Base-by-base conservation (phyloP, 2,888 invertebrate genomes). In the Phyllotreta cruciferae region DNA sequence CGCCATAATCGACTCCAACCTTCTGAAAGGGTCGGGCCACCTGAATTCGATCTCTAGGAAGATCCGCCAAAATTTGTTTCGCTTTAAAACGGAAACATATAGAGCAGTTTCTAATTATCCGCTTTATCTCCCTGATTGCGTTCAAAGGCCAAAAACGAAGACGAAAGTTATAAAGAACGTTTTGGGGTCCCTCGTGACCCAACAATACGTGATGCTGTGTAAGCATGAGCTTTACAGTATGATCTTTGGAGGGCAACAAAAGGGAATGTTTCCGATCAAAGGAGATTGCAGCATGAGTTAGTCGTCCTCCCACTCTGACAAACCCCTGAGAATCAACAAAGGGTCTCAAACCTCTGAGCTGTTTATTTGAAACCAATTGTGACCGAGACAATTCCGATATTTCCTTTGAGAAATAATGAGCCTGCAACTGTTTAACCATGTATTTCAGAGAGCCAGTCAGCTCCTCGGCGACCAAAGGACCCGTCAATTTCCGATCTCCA, bases 1-100 rank as follows among this genome's bases (percentile, higher is more conserved):
- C 70, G 24, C 60, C 67, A 45, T 56, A 71, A 36, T 71, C 73
- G 5, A 73, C 61, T 13, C 70, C 71, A 6, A 60, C 58, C 37
- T 45, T 66, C 35, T 52, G 14, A 47, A 71, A 70, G 1, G 68
- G 63, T 36, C 67, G 38, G 14, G 62, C 14, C 13, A 45, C 39
- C 11, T 36, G n/a, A 9, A 69, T 53, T 41, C 69, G 38, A 10
- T 62, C 52, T 6, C 42, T 44, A 3, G 70, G 60, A 42, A 42
- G 34, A 34, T 55, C 42, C 6, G 55, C 41, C 55, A 55, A 38
- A 8, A 55, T 55, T 45, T 62, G 61, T 37, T 68, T 5, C 6
- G 68, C 60, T 6, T 62, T 60, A 39, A 68, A 61, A 9, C 64
- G 41, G 34, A 56, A 68, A 60, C 69, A 71, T 4, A 6, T 62